These are phyloP conservation scores for Ptychodera flava DNA, from an alignment of 35 echinoderm and acorn worm species.

Conservation along the genomic window DNA sequence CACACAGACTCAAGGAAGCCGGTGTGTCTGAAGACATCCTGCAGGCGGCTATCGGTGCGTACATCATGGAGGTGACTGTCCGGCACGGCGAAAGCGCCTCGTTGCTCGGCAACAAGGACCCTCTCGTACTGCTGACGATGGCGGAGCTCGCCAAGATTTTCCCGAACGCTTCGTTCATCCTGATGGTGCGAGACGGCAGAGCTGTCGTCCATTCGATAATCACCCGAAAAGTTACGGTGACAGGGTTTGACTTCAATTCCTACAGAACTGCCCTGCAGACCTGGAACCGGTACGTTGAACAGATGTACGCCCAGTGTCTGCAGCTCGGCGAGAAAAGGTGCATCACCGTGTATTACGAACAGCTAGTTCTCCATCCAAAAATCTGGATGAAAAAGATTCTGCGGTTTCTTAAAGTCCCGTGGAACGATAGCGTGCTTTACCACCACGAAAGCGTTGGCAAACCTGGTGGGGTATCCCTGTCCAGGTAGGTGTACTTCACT, in stretches of 20 bases:
- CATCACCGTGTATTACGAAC: not conserved
- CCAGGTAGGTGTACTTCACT: not conserved
- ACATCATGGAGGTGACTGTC: not conserved
- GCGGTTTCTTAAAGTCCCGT: not conserved
- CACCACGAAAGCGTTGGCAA: not conserved
- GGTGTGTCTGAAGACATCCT: not conserved
- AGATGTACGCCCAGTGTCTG: not conserved
- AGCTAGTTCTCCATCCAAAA: not conserved
- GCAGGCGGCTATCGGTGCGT: not conserved
- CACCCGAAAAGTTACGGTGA: not conserved
- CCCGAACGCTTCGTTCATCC: not conserved
- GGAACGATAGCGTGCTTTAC: not conserved
- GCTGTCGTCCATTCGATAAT: not conserved
- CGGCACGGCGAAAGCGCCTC: not conserved
- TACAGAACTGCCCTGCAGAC: not conserved
- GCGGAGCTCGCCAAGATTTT: not conserved
- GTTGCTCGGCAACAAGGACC: not conserved
- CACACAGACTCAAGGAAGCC: not conserved
- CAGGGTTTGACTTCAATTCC: not conserved
- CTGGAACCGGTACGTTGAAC: not conserved
- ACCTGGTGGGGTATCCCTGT: not conserved
- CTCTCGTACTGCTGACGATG: not conserved
- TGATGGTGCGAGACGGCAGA: not conserved
- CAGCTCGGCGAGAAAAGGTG: not conserved
- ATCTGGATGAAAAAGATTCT: not conserved